These are phyloP conservation scores for Camponotus fellah DNA, from an alignment of 2,888 invertebrate species.

Conservation along the genomic window DNA sequence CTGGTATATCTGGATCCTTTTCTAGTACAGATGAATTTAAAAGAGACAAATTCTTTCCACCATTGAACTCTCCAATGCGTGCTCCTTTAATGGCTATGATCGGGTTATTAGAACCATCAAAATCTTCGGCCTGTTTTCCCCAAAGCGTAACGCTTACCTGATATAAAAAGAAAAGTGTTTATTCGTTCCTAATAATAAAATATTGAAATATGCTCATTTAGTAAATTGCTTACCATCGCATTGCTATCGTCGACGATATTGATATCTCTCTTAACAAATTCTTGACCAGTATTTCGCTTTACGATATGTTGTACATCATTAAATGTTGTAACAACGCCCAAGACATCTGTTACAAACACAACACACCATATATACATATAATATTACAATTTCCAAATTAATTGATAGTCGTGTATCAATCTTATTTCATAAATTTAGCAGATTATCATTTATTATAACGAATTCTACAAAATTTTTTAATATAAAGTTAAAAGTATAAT, in stretches of 20 bases:
- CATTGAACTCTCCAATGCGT: conserved; percentile 94
- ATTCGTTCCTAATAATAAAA: conserved; percentile 3
- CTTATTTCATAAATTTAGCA: background rate
- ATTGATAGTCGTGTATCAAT: background rate
- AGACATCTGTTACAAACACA: conserved; percentile 89
- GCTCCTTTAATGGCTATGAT: conserved; percentile 95
- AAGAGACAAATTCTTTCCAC: conserved; percentile 91
- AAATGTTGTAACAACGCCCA: conserved; percentile 94
- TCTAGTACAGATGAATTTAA: conserved; percentile 89
- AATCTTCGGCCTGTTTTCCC: conserved; percentile 95
- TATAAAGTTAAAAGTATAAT: no score
- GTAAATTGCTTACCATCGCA: conserved; percentile 88
- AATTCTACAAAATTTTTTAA: background rate
- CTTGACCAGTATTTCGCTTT: conserved; percentile 92
- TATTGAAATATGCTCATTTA: background rate
- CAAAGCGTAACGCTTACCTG: conserved; percentile 91
- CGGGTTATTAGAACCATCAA: conserved; percentile 92
- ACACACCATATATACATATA: background rate
- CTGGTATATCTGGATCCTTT: conserved; percentile 95
- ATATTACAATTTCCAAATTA: background rate
- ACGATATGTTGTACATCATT: conserved; percentile 91
- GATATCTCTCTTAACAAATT: conserved; percentile 96
- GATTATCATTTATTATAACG: background rate
- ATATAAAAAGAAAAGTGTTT: conserved; percentile 6
- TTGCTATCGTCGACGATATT: conserved; percentile 94